A percentile compares a stretch with the other conserved stretches of the same genome.
These are phyloP conservation scores for Callinectes sapidus DNA, from an alignment of 2,888 invertebrate species.

Conservation along the genomic window DNA sequence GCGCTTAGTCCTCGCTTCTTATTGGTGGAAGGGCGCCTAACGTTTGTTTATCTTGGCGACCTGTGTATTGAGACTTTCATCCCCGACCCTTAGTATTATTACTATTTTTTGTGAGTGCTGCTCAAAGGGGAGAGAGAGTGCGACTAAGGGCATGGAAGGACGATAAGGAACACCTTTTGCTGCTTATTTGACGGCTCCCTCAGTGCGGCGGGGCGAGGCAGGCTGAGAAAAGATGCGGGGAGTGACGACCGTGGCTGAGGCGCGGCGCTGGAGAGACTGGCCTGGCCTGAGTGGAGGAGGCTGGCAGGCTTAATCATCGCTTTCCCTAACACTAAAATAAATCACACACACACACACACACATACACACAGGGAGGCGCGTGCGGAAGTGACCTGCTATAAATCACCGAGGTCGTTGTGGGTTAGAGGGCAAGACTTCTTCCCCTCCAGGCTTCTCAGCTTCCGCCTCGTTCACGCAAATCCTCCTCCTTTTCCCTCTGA, in stretches of 20 bases:
- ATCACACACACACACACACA: constrained; percentile 43
- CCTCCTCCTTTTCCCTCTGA: neutral
- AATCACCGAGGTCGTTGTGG: neutral
- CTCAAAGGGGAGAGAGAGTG: constrained; percentile 10
- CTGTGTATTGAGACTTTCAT: constrained; percentile 15
- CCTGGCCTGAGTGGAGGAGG: neutral
- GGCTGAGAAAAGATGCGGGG: neutral
- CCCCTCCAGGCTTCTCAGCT: neutral
- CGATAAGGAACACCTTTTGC: constrained; percentile 26
- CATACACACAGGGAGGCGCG: constrained; percentile 44
- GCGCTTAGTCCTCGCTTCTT: constrained; percentile 26
- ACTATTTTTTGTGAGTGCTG: neutral
- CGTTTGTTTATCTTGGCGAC: constrained; percentile 36
- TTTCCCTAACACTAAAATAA: neutral
- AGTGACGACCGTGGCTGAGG: neutral
- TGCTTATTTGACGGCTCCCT: constrained; percentile 13
- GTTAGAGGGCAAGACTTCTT: neutral
- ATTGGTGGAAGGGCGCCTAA: constrained; percentile 8
- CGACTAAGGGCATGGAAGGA: constrained; percentile 11
- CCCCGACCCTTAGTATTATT: neutral
- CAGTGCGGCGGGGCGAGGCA: neutral
- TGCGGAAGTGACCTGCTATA: neutral
- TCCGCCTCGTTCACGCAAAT: too few species aligned
- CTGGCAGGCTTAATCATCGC: neutral
- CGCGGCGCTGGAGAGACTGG: neutral